Conservation (phyloP, 2,888 invertebrate genomes). For the Sarcophaga carnaria region DNA sequence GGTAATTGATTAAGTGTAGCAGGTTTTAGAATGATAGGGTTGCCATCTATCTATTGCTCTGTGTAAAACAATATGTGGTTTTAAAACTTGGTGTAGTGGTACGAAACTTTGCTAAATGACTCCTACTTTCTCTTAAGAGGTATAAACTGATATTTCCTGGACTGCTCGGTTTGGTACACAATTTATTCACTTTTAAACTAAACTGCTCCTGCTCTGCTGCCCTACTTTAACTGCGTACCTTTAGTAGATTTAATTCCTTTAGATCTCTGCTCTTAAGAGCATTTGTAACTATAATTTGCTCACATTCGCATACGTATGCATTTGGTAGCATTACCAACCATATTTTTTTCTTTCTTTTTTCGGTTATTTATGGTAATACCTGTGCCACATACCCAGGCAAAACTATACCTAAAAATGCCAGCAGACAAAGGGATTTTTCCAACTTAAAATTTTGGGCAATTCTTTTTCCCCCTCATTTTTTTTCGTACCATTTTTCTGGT, state of each 20-base stretch:
- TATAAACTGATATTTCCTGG: too few species aligned
- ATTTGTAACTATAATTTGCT: too few species aligned
- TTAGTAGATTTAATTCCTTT: not conserved
- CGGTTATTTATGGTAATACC: conserved; percentile 57
- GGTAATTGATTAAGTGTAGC: too few species aligned
- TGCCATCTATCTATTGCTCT: too few species aligned
- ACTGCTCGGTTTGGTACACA: not conserved
- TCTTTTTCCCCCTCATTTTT: not conserved
- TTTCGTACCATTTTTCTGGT: not conserved
- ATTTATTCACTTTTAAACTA: not conserved
- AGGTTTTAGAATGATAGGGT: too few species aligned
- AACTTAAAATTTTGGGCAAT: conserved; percentile 23
- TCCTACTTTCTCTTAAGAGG: too few species aligned
- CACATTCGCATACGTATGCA: too few species aligned
- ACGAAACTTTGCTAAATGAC: not conserved
- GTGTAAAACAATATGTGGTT: not conserved
- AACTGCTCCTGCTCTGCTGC: not conserved
- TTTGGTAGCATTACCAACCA: conserved; percentile 16
- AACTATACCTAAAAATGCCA: conserved; percentile 28
- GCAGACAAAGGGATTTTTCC: conserved; percentile 39
- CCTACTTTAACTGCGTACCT: not conserved
- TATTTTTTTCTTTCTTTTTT: conserved; percentile 12
- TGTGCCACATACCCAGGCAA: conserved; percentile 5
- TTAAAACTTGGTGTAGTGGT: not conserved
- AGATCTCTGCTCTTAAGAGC: not conserved